Conservation (phyloP, 2,797 vertebrate genomes). For the Crocidura indochinensis region DNA sequence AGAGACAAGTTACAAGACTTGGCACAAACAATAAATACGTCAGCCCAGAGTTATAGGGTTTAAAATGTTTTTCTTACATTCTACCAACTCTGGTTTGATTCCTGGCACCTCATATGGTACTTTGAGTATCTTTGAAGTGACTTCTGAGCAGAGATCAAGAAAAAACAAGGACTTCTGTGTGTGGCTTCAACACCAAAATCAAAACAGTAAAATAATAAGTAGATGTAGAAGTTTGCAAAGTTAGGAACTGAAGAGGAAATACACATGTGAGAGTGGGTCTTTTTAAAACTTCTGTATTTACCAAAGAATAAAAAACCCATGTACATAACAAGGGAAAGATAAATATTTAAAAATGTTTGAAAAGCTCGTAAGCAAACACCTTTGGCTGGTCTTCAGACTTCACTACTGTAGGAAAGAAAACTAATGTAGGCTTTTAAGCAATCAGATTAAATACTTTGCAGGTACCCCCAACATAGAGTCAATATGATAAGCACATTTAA, state of each 20-base stretch:
- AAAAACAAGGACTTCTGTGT: too few species aligned
- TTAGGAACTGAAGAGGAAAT: neutral
- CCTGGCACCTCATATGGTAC: too few species aligned
- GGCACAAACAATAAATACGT: conserved; percentile 15
- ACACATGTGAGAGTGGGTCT: neutral
- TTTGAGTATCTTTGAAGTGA: too few species aligned
- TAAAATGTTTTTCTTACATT: too few species aligned
- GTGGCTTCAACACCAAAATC: too few species aligned
- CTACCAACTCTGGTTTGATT: too few species aligned
- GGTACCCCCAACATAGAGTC: neutral
- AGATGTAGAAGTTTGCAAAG: neutral
- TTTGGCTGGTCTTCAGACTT: conserved; percentile 29
- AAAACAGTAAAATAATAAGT: too few species aligned
- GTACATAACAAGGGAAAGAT: neutral
- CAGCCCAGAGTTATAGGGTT: too few species aligned
- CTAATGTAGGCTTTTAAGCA: neutral
- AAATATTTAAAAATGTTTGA: conserved; percentile 47
- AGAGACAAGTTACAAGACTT: neutral
- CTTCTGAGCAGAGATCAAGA: too few species aligned
- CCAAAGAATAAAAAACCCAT: neutral
- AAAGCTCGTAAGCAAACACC: conserved; percentile 10
- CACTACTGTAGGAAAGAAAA: conserved; percentile 42
- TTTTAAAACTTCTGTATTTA: conserved; percentile 47
- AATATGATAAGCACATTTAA: neutral
- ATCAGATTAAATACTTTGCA: too few species aligned